Evolutionary conservation across 2,888 invertebrate genomes (phyloP), one percentile per base, ranked within the genome.

Genomic region (Gnatocerus cornutus): DNA sequence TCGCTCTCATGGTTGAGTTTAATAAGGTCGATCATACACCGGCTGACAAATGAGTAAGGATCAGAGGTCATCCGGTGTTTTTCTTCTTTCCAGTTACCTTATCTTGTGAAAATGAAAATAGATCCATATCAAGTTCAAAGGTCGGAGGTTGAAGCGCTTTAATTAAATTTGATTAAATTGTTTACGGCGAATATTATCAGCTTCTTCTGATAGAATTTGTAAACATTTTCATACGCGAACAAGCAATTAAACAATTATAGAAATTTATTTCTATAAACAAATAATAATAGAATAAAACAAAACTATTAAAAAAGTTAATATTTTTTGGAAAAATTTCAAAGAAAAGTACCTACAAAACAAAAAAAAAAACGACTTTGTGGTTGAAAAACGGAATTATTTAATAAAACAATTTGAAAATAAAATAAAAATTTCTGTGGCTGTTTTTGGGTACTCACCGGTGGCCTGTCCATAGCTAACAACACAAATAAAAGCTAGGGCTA

Each of bases 401-500:
- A n/a, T n/a, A n/a, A n/a, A n/a, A n/a, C n/a, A n/a, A n/a, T n/a
- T n/a, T n/a, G n/a, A n/a, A n/a, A n/a, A n/a, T n/a, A n/a, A n/a
- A n/a, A n/a, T n/a, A n/a, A n/a, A n/a, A n/a, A n/a, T n/a, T n/a
- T n/a, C n/a, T n/a, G n/a, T n/a, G n/a, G n/a, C n/a, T n/a, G n/a
- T n/a, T n/a, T n/a, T n/a, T n/a, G n/a, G n/a, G n/a, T 27, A 66
- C 80, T 73, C 75, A 82, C 82, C 81, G 72, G 78, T 77, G 58
- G 78, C 75, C 45, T 78, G 69, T 52, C 76, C 78, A 14, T 73
- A 69, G 69, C 77, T 75, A 64, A 78, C 68, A 71, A 81, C 77
- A 76, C 81, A 75, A 73, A 82, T 76, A 65, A 82, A 71, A 63
- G 77, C 78, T 71, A 82, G 80, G 79, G 80, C 80, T 67, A 80